Conservation (phyloP, 2,888 invertebrate species). For the Nymphalis c-album region DNA sequence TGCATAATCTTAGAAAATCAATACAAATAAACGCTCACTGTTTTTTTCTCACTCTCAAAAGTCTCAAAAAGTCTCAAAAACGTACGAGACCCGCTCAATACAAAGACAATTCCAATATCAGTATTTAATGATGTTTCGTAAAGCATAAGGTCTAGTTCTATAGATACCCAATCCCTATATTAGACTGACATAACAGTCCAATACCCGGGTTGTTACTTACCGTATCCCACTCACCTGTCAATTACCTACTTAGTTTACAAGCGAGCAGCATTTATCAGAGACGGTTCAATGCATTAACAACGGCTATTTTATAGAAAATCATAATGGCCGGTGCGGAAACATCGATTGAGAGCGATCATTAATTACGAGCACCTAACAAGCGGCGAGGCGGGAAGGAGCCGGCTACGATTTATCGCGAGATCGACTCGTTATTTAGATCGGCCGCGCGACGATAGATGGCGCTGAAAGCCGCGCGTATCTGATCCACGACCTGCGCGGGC, state of each 20-base stretch:
- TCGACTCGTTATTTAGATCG: conserved; percentile 76
- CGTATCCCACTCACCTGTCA: conserved; percentile 45
- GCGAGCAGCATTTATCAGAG: conserved; percentile 42
- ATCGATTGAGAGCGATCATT: conserved; percentile 64
- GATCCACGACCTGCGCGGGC: conserved; percentile 65
- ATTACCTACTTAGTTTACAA: conserved; percentile 44
- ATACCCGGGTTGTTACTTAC: conserved; percentile 18
- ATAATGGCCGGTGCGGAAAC: conserved; percentile 60
- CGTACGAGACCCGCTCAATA: background rate
- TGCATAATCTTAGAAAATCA: conserved; percentile 14
- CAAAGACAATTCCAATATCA: background rate
- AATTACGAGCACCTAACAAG: conserved; percentile 72
- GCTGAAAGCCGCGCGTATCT: conserved; percentile 61
- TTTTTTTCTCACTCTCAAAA: too few species aligned
- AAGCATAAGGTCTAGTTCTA: background rate
- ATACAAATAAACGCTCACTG: background rate
- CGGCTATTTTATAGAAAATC: conserved; percentile 53
- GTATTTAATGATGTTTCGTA: background rate
- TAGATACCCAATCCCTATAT: conserved; percentile 17
- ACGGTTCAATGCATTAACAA: conserved; percentile 43
- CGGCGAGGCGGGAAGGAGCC: conserved; percentile 61
- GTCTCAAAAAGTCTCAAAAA: background rate
- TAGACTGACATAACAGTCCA: conserved; percentile 13
- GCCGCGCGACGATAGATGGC: conserved; percentile 72
- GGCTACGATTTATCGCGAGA: conserved; percentile 68